Base-by-base conservation (phyloP, 1,140 invertebrate genomes). In the Drosophila micromelanica region DNA sequence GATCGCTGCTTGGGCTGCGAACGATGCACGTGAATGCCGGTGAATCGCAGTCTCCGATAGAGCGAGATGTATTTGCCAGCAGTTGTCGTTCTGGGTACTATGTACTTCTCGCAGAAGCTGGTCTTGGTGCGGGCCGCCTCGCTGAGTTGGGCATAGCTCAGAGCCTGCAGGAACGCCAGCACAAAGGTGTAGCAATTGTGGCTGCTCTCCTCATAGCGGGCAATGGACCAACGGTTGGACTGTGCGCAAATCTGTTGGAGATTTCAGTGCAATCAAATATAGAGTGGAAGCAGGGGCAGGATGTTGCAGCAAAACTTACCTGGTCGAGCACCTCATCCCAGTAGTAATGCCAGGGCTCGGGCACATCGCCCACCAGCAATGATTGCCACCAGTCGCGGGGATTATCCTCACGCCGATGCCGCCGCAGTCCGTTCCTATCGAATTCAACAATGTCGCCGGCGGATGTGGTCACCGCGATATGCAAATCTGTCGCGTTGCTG, bases 121-220 rank as follows among this genome's bases (percentile, higher is more conserved):
- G 90, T 92, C 62, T 90, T 91, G 79, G 94, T 95, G 42, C 92
- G 87, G 37, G 95, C 95, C 48, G 94, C 94, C 71, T 94, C 93
- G 54, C 95, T 95, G 15, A 96, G 91, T 17, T 86, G 82, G 67
- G 94, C 94, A 81, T 95, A 94, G 73, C 94, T 93, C 32, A 96
- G 92, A 32, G 94, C 94, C 72, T 94, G 92, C 59, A 97, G 92
- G 89, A 97, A 96, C 52, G 94, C 93, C 68, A 97, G 91, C 2
- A 97, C 96, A 93, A 97, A 97, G 32, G 95, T 95, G 79, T 96
- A 97, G 84, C 96, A 97, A 91, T 97, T 97, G 91, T 96, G 94
- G 43, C 93, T 93, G 46, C 95, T 94, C 93, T 96, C 95, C 80
- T 95, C 93, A 87, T 97, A 97, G 64, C 93, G 93, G 56, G 94